phyloP scores from a whole-genome alignment of 2,888 invertebrate genomes.

The Salpingus planirostris region DNA sequence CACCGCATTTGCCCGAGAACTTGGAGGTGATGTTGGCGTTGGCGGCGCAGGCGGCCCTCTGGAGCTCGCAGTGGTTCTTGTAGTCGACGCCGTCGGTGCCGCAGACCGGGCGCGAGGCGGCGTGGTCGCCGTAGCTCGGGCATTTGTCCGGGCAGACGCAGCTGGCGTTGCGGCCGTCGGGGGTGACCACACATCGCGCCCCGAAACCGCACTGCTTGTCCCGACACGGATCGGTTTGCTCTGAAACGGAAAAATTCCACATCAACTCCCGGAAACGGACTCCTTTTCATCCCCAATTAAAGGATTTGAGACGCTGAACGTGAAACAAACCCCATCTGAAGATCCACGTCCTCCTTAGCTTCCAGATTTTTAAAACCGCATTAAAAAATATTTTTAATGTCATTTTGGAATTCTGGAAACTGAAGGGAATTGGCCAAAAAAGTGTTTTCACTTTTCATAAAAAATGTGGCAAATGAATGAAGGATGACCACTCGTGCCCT shows the following conservation, averaged over 20 bases:
- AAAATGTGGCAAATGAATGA: slow-evolving; percentile 1
- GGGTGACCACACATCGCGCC: slow-evolving; percentile 54
- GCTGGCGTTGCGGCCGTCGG: slow-evolving; percentile 62
- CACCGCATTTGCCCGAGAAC: slow-evolving; percentile 82
- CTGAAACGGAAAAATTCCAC: slow-evolving; percentile 44
- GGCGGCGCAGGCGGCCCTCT: slow-evolving; percentile 66
- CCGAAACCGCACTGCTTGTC: slow-evolving; percentile 60
- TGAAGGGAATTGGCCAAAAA: too few species aligned
- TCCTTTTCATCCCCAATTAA: too few species aligned
- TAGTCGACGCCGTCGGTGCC: slow-evolving; percentile 79
- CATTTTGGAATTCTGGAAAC: too few species aligned
- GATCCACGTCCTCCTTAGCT: too few species aligned
- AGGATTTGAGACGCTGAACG: too few species aligned
- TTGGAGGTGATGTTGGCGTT: slow-evolving; percentile 70
- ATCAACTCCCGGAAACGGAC: too few species aligned
- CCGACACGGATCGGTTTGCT: slow-evolving; percentile 63
- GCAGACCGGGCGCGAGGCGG: slow-evolving; percentile 71
- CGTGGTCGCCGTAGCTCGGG: slow-evolving; percentile 75
- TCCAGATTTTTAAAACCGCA: too few species aligned
- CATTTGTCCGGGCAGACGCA: slow-evolving; percentile 75
- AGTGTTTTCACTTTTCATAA: too few species aligned
- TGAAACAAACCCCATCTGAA: too few species aligned
- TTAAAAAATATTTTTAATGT: too few species aligned
- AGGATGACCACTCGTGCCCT: too few species aligned
- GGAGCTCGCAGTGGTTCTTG: slow-evolving; percentile 75